Percentiles rank a stretch among this genome's conserved stretches.
Conservation (phyloP, 2,113 vertebrate species). For the Menura novaehollandiae region DNA sequence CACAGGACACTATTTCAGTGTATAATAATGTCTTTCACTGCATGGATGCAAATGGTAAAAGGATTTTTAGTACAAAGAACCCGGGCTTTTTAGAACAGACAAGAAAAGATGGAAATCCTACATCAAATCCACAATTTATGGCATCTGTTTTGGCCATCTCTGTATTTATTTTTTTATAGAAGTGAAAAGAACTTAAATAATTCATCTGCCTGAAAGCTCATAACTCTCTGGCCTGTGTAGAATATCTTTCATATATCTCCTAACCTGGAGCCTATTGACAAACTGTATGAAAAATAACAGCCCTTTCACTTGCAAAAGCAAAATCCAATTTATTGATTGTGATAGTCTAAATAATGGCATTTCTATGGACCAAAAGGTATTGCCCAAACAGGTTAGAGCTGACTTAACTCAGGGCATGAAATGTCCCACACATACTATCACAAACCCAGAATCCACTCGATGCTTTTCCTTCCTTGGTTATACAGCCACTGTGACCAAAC, state of each 20-base stretch:
- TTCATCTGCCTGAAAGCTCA: conserved; percentile 68
- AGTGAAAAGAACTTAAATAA: conserved; percentile 63
- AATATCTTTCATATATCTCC: conserved; percentile 63
- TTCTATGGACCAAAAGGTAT: conserved; percentile 45
- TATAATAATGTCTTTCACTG: neutral
- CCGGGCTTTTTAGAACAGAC: conserved; percentile 18
- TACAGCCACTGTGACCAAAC: neutral
- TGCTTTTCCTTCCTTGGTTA: neutral
- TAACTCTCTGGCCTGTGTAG: conserved; percentile 42
- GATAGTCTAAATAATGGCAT: conserved; percentile 56
- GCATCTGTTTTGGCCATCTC: conserved; percentile 37
- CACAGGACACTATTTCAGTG: neutral
- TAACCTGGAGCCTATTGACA: conserved; percentile 63
- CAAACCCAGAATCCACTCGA: neutral
- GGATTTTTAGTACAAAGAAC: conserved; percentile 26
- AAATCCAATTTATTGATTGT: conserved; percentile 68
- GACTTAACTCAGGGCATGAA: neutral
- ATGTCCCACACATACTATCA: neutral
- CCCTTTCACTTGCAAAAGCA: conserved; percentile 59
- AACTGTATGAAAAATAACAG: conserved; percentile 60
- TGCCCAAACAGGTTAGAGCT: conserved; percentile 12
- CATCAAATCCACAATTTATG: conserved; percentile 39
- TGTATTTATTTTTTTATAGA: conserved; percentile 50
- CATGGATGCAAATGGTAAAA: conserved; percentile 10
- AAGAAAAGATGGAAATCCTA: conserved; percentile 50